Evolutionary conservation across 1,140 invertebrate species (phyloP).

Genomic region (Drosophila seguyi): DNA sequence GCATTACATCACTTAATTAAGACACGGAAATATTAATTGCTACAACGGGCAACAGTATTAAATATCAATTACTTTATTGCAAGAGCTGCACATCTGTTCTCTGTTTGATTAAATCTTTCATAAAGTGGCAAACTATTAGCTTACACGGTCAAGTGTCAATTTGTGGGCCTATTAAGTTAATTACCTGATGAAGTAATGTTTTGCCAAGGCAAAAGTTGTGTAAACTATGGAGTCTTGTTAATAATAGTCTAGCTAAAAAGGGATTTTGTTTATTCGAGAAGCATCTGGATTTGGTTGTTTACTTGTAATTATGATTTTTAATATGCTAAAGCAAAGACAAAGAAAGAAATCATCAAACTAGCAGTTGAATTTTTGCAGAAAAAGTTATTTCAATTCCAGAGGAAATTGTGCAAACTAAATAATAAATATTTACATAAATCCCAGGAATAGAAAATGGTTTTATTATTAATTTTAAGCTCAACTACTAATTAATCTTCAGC

Average conservation of each 20-base stretch:
- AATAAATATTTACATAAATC: not conserved
- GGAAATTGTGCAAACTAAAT: not conserved
- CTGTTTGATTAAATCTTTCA: slow-evolving; percentile 18
- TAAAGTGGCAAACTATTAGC: slow-evolving; percentile 24
- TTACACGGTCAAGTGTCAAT: slow-evolving; percentile 26
- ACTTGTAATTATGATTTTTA: not conserved
- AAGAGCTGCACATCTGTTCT: slow-evolving; percentile 5
- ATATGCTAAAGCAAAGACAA: too few species aligned
- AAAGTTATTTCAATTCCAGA: not conserved
- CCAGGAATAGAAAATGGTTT: not conserved
- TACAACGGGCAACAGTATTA: slow-evolving; percentile 23
- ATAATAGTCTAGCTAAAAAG: not conserved
- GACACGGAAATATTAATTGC: slow-evolving; percentile 13
- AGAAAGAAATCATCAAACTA: too few species aligned
- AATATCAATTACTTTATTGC: slow-evolving; percentile 25
- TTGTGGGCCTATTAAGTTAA: slow-evolving; percentile 29
- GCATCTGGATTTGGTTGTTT: not conserved
- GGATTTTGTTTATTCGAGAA: not conserved
- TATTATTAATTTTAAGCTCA: not conserved
- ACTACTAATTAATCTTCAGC: not conserved
- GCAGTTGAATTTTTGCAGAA: not conserved
- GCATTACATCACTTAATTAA: slow-evolving; percentile 20
- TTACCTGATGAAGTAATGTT: not conserved
- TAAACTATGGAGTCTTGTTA: not conserved
- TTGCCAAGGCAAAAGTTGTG: not conserved